Base-by-base conservation (phyloP, 1,140 invertebrate species). In the Magallana angulata region DNA sequence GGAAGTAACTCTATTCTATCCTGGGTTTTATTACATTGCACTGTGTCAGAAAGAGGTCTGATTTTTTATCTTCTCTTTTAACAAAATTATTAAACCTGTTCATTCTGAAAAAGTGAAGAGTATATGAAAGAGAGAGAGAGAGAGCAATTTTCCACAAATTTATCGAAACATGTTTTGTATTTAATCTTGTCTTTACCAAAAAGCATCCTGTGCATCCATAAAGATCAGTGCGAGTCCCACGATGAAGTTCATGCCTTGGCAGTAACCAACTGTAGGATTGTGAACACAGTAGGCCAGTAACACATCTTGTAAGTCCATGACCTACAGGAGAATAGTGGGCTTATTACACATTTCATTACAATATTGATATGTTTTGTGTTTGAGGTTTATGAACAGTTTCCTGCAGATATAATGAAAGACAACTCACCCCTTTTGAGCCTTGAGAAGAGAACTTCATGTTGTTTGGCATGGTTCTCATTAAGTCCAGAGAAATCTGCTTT, bases 161-260 rank as follows among this genome's bases (percentile, higher is more conserved):
- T 24, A 48, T 48, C 5, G 0, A 48, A 48, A 48, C 2, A 48
- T 48, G 36, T 3, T 24, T 48, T 48, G 36, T 3, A 2, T 48
- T 2, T 48, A 48, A 4, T 48, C 1, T 4, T 12, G 2, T 84
- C 82, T 91, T 90, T 88, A 95, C 96, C 96, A 96, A 91, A 96
- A 96, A 11, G 96, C 94, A 91, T 96, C 95, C 86, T 96, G 95
- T 1, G 95, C 93, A 84, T 95, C 93, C 89, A 96, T 93, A 90
- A 96, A 95, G 11, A 96, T 90, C 0, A 96, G 94, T 9, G 94
- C 92, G 88, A 96, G 95, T n/a, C 94, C 96, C 7, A 94, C 95
- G 60, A 96, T 93, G 91, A 96, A 96, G 91, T 96, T 96, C 95
- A 96, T 96, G 57, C 96, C 96, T 92, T 96, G 96, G 88, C 96